Percentiles rank a stretch among this genome's conserved stretches.
Conservation (phyloP, 2,113 vertebrate species). For the Anarrhichthys ocellatus region DNA sequence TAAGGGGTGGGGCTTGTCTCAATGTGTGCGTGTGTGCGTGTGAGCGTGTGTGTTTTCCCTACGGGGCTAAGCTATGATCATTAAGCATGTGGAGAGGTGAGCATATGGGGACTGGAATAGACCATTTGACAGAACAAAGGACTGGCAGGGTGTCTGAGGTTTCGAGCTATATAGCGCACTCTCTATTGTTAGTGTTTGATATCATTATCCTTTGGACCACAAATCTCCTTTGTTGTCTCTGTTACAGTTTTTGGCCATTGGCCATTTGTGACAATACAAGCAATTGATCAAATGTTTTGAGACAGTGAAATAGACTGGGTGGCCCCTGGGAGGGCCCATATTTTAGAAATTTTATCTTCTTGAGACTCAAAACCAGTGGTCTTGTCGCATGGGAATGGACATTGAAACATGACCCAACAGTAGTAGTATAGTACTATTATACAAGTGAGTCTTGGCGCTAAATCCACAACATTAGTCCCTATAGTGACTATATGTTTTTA, state of each 20-base stretch:
- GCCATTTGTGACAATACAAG: constrained; percentile 27
- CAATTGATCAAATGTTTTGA: constrained; percentile 45
- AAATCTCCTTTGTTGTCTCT: constrained; percentile 54
- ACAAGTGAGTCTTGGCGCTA: not conserved
- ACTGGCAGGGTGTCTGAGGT: constrained; percentile 60
- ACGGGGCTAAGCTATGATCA: constrained; percentile 73
- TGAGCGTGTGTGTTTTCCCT: constrained; percentile 47
- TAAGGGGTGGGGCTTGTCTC: constrained; percentile 46
- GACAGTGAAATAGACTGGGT: not conserved
- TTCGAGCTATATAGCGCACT: constrained; percentile 43
- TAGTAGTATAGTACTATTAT: not conserved
- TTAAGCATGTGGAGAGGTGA: constrained; percentile 74
- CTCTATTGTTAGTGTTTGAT: constrained; percentile 70
- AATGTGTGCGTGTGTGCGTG: constrained; percentile 6
- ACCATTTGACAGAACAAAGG: constrained; percentile 73
- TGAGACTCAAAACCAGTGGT: constrained; percentile 14
- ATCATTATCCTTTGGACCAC: constrained; percentile 54
- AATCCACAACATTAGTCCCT: not conserved
- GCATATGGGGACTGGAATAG: constrained; percentile 79
- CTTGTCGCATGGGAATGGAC: constrained; percentile 3
- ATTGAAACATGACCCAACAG: not conserved
- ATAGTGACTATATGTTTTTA: not conserved
- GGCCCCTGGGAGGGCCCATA: not conserved
- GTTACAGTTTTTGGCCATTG: constrained; percentile 25
- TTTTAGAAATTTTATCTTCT: constrained; percentile 35